Percentiles rank a stretch among this genome's conserved stretches.
Evolutionary conservation across 2,113 vertebrate species (phyloP).

Genomic region (Meleagris gallopavo): DNA sequence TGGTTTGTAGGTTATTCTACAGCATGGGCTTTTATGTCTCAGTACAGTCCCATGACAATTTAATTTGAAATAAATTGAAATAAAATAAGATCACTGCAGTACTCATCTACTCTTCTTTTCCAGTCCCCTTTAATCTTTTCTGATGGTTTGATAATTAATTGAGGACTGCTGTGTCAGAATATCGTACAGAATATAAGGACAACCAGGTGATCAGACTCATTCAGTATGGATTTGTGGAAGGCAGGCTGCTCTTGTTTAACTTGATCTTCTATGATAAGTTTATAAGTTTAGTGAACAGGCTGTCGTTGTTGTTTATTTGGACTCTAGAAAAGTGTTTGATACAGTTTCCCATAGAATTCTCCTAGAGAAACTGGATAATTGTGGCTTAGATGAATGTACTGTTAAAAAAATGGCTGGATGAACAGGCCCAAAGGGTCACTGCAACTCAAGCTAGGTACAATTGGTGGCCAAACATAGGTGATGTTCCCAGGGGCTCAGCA

Average conservation of each 20-base stretch:
- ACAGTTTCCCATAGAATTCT: background rate
- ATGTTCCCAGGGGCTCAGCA: background rate
- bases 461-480: background rate
- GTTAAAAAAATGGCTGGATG: background rate
- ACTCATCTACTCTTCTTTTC: background rate
- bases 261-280: background rate
- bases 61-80: background rate
- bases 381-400: background rate
- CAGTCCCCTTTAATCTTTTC: background rate
- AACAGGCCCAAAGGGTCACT: background rate
- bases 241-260: background rate
- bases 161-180: background rate
- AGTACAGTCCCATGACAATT: background rate
- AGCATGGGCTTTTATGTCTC: background rate
- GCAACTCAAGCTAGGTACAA: background rate
- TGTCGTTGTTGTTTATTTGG: background rate
- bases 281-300: background rate
- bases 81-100: background rate
- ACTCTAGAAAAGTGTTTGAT: background rate
- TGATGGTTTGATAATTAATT: background rate
- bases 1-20: background rate
- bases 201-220: background rate
- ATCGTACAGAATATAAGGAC: background rate
- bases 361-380: background rate
- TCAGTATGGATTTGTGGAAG: background rate